These are phyloP conservation scores for Camponotus vicinus DNA, from an alignment of 1,140 invertebrate species.

Conservation along the genomic window DNA sequence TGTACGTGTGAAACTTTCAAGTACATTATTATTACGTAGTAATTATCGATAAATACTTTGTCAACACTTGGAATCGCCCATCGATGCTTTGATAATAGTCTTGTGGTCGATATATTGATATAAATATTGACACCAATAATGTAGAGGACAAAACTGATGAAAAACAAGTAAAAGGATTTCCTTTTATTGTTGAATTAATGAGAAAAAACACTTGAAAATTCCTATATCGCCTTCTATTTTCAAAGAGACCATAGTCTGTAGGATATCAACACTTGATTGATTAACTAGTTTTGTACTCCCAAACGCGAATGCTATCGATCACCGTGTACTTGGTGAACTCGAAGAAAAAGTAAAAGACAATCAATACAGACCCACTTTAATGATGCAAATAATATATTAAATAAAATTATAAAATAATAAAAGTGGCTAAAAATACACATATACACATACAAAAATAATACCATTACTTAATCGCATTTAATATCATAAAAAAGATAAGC, in stretches of 20 bases:
- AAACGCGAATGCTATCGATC: conserved; percentile 29
- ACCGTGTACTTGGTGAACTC: neutral
- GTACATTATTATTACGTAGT: neutral
- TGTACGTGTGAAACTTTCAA: neutral
- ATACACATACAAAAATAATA: neutral
- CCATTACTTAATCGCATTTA: neutral
- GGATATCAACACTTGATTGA: conserved; percentile 21
- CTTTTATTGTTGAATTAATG: neutral
- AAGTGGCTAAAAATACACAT: neutral
- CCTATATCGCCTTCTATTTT: neutral
- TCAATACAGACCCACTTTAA: neutral
- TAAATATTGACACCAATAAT: neutral
- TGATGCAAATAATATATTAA: neutral
- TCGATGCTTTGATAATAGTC: neutral
- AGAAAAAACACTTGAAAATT: neutral
- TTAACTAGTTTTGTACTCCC: neutral
- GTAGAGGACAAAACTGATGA: neutral
- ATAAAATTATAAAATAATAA: neutral
- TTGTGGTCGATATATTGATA: neutral
- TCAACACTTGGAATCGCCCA: neutral
- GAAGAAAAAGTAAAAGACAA: neutral
- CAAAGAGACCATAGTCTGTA: neutral
- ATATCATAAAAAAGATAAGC: neutral
- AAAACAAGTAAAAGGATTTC: neutral
- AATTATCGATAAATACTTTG: conserved; percentile 23